Conservation (phyloP, 2,797 vertebrate species). For the Sebastes nivosus region DNA sequence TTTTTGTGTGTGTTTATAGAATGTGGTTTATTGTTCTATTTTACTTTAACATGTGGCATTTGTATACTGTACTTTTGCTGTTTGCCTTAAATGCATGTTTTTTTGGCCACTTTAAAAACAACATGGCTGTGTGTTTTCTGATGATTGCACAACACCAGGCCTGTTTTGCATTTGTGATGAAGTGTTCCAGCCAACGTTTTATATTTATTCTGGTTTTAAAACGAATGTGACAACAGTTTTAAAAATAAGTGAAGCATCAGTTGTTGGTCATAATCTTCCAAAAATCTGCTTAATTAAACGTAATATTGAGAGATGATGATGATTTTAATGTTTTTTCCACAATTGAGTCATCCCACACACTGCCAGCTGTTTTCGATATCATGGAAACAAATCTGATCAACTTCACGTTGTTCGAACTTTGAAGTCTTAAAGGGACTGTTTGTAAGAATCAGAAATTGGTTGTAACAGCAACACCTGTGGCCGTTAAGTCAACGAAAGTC, state of each 20-base stretch:
- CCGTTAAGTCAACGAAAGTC: no score
- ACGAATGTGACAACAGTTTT: not conserved
- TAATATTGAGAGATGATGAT: not conserved
- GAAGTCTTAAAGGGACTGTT: no score
- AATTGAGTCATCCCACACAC: constrained; percentile 6
- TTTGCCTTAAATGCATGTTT: not conserved
- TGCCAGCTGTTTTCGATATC: not conserved
- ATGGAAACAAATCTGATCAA: not conserved
- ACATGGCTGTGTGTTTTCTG: not conserved
- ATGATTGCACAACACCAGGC: not conserved
- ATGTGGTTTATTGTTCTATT: not conserved
- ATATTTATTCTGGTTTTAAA: constrained; percentile 6
- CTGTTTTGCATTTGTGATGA: constrained; percentile 21
- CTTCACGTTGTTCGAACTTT: not conserved
- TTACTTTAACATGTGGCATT: not conserved
- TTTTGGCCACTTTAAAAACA: not conserved
- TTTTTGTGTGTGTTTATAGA: not conserved
- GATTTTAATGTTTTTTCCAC: constrained; percentile 25
- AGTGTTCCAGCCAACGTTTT: not conserved
- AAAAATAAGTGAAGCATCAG: not conserved
- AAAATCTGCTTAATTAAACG: constrained; percentile 15
- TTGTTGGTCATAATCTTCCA: not conserved
- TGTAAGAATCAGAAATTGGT: no score
- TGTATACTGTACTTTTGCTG: not conserved
- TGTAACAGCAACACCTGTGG: no score